Conservation (phyloP, 2,797 vertebrate species). For the Sebastes nivosus region DNA sequence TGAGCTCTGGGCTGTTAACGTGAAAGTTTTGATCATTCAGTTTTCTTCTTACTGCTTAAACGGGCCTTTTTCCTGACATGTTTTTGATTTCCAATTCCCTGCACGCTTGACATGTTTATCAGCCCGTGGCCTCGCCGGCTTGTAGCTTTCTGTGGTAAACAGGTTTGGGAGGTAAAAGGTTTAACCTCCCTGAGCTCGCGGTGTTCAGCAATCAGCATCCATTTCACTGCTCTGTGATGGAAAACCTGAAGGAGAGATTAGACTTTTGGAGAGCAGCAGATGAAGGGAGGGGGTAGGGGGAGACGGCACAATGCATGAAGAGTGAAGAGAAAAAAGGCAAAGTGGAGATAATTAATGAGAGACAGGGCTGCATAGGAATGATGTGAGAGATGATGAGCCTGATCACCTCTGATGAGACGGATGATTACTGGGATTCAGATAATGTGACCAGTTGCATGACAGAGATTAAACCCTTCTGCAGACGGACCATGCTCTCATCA, state of each 20-base stretch:
- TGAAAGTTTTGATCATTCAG: slow-evolving; percentile 4
- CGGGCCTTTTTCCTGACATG: not conserved
- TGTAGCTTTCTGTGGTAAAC: slow-evolving; percentile 32
- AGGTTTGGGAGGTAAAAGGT: slow-evolving; percentile 44
- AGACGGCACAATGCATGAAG: slow-evolving; percentile 23
- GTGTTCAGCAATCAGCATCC: slow-evolving; percentile 38
- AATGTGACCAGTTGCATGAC: slow-evolving; percentile 33
- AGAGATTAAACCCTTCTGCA: not conserved
- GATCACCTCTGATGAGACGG: slow-evolving; percentile 35
- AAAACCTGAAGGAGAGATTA: slow-evolving; percentile 53
- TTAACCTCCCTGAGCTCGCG: slow-evolving; percentile 28
- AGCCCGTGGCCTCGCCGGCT: slow-evolving; percentile 7
- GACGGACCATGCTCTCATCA: not conserved
- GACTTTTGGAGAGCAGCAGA: slow-evolving; percentile 30
- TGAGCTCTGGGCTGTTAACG: slow-evolving; percentile 1
- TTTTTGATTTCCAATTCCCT: slow-evolving; percentile 27
- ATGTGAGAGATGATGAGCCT: slow-evolving; percentile 31
- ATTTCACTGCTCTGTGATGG: slow-evolving; percentile 37
- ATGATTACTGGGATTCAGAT: slow-evolving; percentile 44
- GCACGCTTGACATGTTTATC: slow-evolving; percentile 39
- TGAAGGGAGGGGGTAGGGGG: not conserved
- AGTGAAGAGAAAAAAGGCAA: slow-evolving; percentile 33
- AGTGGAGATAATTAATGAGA: slow-evolving; percentile 49
- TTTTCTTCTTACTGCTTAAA: not conserved
- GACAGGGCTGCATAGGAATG: slow-evolving; percentile 2